Conservation (phyloP, 2,113 vertebrate species). For the Hipposideros armiger region DNA sequence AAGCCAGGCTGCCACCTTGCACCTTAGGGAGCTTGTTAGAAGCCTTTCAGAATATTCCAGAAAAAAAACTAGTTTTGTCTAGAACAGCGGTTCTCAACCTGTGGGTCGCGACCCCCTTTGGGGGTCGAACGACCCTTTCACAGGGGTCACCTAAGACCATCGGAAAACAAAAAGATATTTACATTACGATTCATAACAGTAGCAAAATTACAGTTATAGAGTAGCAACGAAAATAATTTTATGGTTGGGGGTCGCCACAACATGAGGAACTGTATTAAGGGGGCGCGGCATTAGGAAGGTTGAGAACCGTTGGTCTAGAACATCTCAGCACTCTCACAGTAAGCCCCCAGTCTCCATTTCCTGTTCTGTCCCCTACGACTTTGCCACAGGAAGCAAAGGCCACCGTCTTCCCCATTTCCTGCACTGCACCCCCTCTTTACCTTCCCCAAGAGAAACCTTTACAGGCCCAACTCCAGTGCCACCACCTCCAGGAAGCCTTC, state of each 20-base stretch:
- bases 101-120: too few species aligned
- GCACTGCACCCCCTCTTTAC: rapidly evolving
- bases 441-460: not conserved
- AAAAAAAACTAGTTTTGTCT: not conserved
- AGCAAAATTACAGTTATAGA: too few species aligned
- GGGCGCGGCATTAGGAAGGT: too few species aligned
- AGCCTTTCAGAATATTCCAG: not conserved
- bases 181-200: too few species aligned
- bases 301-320: not conserved
- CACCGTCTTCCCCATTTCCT: not conserved
- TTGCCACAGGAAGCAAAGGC: not conserved
- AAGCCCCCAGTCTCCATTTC: not conserved
- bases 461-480: not conserved
- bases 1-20: not conserved
- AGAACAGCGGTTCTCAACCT: too few species aligned
- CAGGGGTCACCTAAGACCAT: too few species aligned
- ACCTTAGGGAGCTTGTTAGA: not conserved
- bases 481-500: constrained; percentile 12
- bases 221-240: too few species aligned
- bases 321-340: not conserved
- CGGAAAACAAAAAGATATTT: too few species aligned
- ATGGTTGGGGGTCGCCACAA: too few species aligned
- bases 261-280: too few species aligned
- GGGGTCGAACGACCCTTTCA: too few species aligned
- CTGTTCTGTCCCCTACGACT: not conserved